phyloP scores from a whole-genome alignment of 2,797 vertebrate genomes.

The Brachymystax lenok region DNA sequence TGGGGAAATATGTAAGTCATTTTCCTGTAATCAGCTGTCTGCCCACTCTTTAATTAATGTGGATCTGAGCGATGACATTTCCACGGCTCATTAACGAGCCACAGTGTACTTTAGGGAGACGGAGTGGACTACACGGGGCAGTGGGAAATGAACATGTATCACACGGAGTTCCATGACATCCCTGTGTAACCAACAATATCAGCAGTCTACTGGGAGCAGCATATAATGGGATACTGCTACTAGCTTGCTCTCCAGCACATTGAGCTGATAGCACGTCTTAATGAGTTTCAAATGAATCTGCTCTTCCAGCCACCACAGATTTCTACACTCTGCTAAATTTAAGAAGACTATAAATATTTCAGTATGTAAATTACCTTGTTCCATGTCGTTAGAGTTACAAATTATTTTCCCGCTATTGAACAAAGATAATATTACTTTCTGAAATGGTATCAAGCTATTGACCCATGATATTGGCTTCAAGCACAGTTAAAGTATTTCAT shows the following conservation, averaged over 20 bases:
- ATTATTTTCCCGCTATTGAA: conserved; percentile 45
- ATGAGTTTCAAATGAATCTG: conserved; percentile 58
- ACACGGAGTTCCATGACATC: conserved; percentile 10
- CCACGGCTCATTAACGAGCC: conserved; percentile 63
- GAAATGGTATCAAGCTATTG: conserved; percentile 41
- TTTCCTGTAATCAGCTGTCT: conserved; percentile 71
- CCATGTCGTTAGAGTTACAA: conserved; percentile 44
- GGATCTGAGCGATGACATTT: conserved; percentile 69
- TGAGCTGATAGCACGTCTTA: conserved; percentile 41
- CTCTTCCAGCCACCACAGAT: conserved; percentile 42
- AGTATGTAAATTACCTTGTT: conserved; percentile 56
- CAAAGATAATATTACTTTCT: conserved; percentile 48
- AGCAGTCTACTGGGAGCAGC: conserved; percentile 27
- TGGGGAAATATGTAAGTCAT: too few species aligned
- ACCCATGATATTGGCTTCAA: conserved; percentile 39
- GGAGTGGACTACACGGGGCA: conserved; percentile 42
- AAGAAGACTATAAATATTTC: conserved; percentile 65
- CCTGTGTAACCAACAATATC: conserved; percentile 37
- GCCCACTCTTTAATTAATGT: conserved; percentile 20
- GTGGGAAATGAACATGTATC: conserved; percentile 32
- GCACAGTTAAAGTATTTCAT: conserved; percentile 23
- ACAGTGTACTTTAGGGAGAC: conserved; percentile 48
- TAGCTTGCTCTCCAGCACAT: conserved; percentile 24
- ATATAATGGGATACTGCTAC: conserved; percentile 15
- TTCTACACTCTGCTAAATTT: conserved; percentile 56